phyloP scores from a whole-genome alignment of 2,113 vertebrate species.

The Aldabrachelys gigantea region DNA sequence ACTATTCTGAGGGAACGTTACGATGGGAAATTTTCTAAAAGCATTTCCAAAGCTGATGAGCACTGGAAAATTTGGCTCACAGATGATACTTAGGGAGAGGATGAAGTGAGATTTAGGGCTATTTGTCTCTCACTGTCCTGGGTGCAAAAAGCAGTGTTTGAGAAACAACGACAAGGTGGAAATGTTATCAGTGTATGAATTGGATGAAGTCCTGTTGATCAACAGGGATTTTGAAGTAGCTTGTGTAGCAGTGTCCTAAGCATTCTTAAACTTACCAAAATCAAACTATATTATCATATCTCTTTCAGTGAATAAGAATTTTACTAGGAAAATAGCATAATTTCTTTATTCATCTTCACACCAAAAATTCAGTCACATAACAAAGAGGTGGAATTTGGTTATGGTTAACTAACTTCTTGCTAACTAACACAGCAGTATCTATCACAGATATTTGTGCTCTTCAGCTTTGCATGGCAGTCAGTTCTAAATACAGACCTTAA shows the following conservation, averaged over 20 bases:
- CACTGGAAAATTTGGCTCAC: background rate
- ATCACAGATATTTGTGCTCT: background rate
- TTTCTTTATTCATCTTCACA: background rate
- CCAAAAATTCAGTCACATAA: background rate
- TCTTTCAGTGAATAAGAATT: background rate
- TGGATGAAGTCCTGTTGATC: background rate
- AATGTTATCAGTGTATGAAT: background rate
- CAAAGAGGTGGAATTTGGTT: background rate
- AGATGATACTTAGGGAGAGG: background rate
- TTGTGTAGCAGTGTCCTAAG: background rate
- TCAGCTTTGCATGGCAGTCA: background rate
- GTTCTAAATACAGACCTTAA: background rate
- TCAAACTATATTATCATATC: background rate
- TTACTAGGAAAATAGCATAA: background rate
- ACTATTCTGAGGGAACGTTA: background rate
- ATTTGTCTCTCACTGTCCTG: background rate
- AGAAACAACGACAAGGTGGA: background rate
- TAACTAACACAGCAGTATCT: background rate
- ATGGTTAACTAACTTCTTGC: background rate
- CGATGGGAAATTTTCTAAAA: background rate
- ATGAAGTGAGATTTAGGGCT: background rate
- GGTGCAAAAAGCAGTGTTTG: background rate
- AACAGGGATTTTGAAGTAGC: background rate
- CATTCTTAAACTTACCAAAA: background rate
- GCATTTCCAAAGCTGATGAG: accelerated